Conservation (phyloP, 2,888 invertebrate species). For the Schizotus pectinicornis region DNA sequence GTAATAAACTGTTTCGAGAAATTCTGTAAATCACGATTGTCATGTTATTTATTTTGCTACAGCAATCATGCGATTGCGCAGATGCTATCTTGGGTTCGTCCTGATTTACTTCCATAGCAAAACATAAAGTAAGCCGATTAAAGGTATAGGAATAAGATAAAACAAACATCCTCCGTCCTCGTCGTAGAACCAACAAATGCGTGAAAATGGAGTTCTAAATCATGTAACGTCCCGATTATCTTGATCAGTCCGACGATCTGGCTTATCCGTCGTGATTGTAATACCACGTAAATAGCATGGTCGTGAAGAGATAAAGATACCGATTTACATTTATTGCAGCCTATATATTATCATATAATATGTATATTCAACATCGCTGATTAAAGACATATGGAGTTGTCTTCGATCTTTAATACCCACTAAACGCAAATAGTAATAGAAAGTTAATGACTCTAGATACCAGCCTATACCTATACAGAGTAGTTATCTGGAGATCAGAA, state of each 20-base stretch:
- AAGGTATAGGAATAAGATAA: constrained; percentile 14
- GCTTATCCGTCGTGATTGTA: constrained; percentile 32
- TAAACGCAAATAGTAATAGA: constrained; percentile 2
- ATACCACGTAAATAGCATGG: constrained; percentile 29
- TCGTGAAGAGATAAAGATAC: constrained; percentile 31
- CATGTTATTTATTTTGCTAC: too few species aligned
- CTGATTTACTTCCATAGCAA: constrained; percentile 17
- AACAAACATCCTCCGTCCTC: constrained; percentile 20
- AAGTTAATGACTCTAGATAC: not conserved
- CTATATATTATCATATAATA: constrained; percentile 25
- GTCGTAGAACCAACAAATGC: constrained; percentile 18
- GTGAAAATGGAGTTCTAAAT: constrained; percentile 30
- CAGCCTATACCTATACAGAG: not conserved
- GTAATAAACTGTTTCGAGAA: too few species aligned
- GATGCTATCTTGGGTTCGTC: not conserved
- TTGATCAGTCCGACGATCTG: constrained; percentile 27
- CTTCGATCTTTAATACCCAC: constrained; percentile 2
- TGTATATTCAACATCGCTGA: not conserved
- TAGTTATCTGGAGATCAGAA: not conserved
- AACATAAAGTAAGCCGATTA: constrained; percentile 26
- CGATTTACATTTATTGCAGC: constrained; percentile 29
- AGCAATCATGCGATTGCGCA: too few species aligned
- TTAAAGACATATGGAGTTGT: not conserved
- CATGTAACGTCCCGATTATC: constrained; percentile 30
- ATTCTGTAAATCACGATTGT: too few species aligned